Evolutionary conservation across 2,888 invertebrate genomes (phyloP).

Genomic region (Ennomos fuscantarius): DNA sequence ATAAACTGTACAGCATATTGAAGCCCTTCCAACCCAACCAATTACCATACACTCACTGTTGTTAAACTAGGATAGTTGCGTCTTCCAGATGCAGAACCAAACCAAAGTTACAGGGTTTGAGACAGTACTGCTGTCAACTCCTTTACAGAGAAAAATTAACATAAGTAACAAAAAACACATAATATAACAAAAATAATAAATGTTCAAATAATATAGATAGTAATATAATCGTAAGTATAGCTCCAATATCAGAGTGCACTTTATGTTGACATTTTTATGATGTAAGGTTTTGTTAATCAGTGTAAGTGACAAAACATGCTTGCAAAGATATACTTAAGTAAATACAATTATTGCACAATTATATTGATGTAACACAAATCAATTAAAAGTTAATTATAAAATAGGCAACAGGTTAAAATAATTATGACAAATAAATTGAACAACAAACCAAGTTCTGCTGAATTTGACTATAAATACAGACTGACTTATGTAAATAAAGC

Average conservation of each 20-base stretch:
- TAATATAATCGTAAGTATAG: neutral
- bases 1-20: slow-evolving; percentile 26
- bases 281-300: slow-evolving; percentile 7
- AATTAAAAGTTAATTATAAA: too few species aligned
- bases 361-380: too few species aligned
- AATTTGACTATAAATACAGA: too few species aligned
- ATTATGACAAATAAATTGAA: too few species aligned
- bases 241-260: neutral
- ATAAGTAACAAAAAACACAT: slow-evolving; percentile 27
- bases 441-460: too few species aligned
- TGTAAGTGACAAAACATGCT: slow-evolving; percentile 7
- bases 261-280: slow-evolving; percentile 1
- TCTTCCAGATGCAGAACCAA: slow-evolving; percentile 26
- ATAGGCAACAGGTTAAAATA: too few species aligned
- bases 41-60: slow-evolving; percentile 56
- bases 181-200: slow-evolving; percentile 9
- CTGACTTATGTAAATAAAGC: too few species aligned
- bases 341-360: too few species aligned
- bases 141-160: slow-evolving; percentile 57
- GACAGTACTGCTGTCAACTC: slow-evolving; percentile 51
- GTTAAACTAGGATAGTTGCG: slow-evolving; percentile 31
- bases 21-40: slow-evolving; percentile 45
- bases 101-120: slow-evolving; percentile 25
- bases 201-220: neutral
- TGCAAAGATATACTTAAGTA: slow-evolving; percentile 9